Percentiles rank a stretch among this genome's conserved stretches.
phyloP scores from a whole-genome alignment of 1,140 invertebrate genomes.

The Neodiprion pinetum region DNA sequence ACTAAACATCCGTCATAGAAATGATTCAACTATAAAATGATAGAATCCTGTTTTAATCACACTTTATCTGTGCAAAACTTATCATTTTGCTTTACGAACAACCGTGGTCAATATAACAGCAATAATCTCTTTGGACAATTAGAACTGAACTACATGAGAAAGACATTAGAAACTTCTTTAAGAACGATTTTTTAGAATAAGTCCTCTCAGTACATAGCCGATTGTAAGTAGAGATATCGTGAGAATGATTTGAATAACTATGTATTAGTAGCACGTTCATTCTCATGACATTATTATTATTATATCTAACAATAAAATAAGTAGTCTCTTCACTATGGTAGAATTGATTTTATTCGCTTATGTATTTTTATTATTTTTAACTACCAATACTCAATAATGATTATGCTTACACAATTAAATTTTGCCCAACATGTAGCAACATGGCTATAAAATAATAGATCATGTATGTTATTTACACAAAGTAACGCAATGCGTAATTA shows the following conservation, averaged over 20 bases:
- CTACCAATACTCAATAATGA: slow-evolving; percentile 35
- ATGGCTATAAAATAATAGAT: slow-evolving; percentile 33
- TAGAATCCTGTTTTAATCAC: too few species aligned
- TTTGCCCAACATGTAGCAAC: slow-evolving; percentile 30
- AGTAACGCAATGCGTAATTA: neutral
- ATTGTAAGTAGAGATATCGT: slow-evolving; percentile 18
- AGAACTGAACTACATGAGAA: too few species aligned
- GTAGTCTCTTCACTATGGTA: slow-evolving; percentile 21
- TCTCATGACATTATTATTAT: slow-evolving; percentile 10
- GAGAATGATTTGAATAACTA: too few species aligned
- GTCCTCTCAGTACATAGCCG: too few species aligned
- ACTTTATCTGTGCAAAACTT: neutral
- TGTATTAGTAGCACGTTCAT: neutral
- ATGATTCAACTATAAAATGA: too few species aligned
- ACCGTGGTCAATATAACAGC: too few species aligned
- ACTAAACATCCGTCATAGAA: too few species aligned
- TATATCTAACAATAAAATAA: neutral
- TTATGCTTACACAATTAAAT: slow-evolving; percentile 31
- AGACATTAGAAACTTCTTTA: too few species aligned
- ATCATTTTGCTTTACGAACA: slow-evolving; percentile 20
- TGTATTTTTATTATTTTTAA: slow-evolving; percentile 32
- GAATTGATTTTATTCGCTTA: slow-evolving; percentile 41
- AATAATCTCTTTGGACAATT: too few species aligned
- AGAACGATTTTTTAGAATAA: too few species aligned
- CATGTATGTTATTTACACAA: slow-evolving; percentile 24